A percentile compares a stretch with the other conserved stretches of the same genome.
Evolutionary conservation across 92 coral and sea anemone species (phyloP).

Genomic region (Porites rus): DNA sequence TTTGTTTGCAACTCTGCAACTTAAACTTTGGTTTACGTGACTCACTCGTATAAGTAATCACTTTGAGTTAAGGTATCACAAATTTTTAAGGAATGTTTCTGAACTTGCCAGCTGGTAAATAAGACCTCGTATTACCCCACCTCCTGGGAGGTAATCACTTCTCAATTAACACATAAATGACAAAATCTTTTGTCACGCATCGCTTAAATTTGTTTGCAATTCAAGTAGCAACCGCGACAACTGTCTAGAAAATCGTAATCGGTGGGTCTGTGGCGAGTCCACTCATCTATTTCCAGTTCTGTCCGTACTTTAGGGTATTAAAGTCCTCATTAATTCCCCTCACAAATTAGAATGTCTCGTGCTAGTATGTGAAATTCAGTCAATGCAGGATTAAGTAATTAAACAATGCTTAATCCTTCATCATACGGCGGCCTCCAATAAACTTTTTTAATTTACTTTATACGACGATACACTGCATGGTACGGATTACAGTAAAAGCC

Average conservation of each 20-base stretch:
- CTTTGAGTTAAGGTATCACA: background rate
- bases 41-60: background rate
- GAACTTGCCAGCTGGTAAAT: background rate
- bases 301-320: too few species aligned
- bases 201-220: background rate
- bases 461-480: background rate
- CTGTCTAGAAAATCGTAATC: too few species aligned
- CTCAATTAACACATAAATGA: slow-evolving; percentile 14
- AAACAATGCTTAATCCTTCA: background rate
- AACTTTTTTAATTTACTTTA: too few species aligned
- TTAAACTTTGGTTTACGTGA: background rate
- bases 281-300: too few species aligned
- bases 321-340: too few species aligned
- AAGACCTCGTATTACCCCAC: background rate
- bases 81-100: too few species aligned
- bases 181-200: background rate
- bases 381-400: too few species aligned
- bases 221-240: background rate
- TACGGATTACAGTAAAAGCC: too few species aligned
- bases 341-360: too few species aligned
- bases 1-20: background rate
- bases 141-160: slow-evolving; percentile 1
- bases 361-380: background rate
- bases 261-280: background rate
- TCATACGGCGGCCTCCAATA: background rate